Evolutionary conservation across 1,140 invertebrate species (phyloP).

Genomic region (Dreissena polymorpha): DNA sequence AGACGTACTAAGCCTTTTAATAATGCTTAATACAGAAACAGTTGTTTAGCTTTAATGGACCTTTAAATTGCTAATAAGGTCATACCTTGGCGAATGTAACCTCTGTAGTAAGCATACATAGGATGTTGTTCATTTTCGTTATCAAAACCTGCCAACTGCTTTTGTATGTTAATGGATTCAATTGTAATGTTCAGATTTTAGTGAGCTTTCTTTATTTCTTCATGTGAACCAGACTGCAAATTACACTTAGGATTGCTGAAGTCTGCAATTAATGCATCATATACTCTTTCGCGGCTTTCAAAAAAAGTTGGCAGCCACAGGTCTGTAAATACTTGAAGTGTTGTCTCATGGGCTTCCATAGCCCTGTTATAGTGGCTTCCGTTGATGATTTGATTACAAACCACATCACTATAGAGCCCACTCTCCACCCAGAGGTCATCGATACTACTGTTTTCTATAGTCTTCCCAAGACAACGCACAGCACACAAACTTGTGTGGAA

Average conservation of each 20-base stretch:
- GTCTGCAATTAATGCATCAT: background rate
- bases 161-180: constrained; percentile 8
- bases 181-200: background rate
- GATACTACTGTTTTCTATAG: constrained; percentile 13
- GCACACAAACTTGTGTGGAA: constrained; percentile 20
- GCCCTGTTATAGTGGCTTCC: constrained; percentile 18
- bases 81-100: too few relatives aligned
- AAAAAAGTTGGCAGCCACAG: constrained; percentile 5
- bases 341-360: constrained; percentile 16
- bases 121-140: background rate
- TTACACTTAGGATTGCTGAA: background rate
- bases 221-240: background rate
- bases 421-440: background rate
- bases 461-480: constrained; percentile 11
- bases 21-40: background rate
- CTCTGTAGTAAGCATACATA: too few relatives aligned
- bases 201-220: background rate
- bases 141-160: constrained; percentile 7
- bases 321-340: constrained; percentile 11
- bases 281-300: background rate
- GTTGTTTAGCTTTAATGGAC: background rate
- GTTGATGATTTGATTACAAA: constrained; percentile 11
- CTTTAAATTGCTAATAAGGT: too few relatives aligned
- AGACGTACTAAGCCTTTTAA: background rate
- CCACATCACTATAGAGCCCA: constrained; percentile 9